Base-by-base conservation (phyloP, 2,797 vertebrate genomes). In the Helarctos malayanus region DNA sequence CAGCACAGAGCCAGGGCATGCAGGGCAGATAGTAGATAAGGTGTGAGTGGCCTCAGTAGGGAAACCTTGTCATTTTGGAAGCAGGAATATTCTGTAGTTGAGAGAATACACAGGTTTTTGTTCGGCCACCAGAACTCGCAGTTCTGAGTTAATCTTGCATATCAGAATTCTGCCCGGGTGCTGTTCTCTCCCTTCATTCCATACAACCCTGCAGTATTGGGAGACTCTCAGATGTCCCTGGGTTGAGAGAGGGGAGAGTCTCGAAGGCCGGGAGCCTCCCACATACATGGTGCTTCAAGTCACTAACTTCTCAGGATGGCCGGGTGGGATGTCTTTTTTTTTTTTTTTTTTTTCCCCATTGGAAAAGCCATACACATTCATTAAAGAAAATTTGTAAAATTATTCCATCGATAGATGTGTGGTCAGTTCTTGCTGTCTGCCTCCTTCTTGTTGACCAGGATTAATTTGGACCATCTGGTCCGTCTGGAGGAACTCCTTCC, bases 381-480 rank as follows among this genome's bases (percentile, higher is more conserved):
- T 63, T 69, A 84, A 91, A 91, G 59, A 65, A 83, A 54, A 65
- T 35, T 80, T 35, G 86, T 35, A 78, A 83, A 93, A 61, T 38
- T 10, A 32, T 32, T 18, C 45, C 2, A 1, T 6, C 25, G 1
- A 8, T 47, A 82, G 79, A 5, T 69, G 52, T 47, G 68, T 69
- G 56, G 68, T 75, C 52, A 15, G 13, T 13, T 27, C 21, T 25
- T 92, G 83, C 57, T 21, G 27, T 25, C 47, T 59, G 38, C n/a
- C 73, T 73, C 83, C 79, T 38, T 69, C 52, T 32, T 45, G 59
- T 73, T 45, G 86, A 87, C 68, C 57, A 52, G 85, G 92, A 79
- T 89, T 95, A 75, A 95, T 96, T 32, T n/a, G 95, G 61, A 59
- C 49, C 85, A 71, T 81, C 95, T 92, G 90, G 56, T 25, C 54